phyloP scores from a whole-genome alignment of 2,888 invertebrate species.

The Cerastis leucographa region DNA sequence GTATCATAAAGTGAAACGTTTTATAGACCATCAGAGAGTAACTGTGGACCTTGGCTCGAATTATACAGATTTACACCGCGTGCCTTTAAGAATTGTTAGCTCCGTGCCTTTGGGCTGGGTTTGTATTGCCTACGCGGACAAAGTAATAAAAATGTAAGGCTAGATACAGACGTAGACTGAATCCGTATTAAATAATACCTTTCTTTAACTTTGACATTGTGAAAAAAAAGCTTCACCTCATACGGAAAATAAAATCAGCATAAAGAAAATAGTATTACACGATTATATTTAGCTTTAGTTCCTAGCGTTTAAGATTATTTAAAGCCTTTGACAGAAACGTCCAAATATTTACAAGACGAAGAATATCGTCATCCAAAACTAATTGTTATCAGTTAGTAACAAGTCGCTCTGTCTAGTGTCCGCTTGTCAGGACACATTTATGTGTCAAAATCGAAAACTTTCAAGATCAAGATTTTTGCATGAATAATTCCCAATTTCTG shows the following conservation, averaged over 20 bases:
- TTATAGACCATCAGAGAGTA: constrained; percentile 64
- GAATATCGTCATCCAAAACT: too few species aligned
- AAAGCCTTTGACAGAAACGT: too few species aligned
- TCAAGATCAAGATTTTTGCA: neutral
- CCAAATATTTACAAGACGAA: too few species aligned
- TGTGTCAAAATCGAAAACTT: neutral
- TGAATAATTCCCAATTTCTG: neutral
- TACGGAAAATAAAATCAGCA: neutral
- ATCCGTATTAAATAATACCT: neutral
- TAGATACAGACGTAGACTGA: constrained; percentile 4
- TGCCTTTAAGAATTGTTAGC: constrained; percentile 67
- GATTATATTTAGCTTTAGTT: too few species aligned
- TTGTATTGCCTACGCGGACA: constrained; percentile 51
- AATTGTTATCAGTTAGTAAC: too few species aligned
- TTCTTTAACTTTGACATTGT: neutral
- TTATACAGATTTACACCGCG: constrained; percentile 65
- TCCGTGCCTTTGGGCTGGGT: constrained; percentile 56
- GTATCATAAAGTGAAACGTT: constrained; percentile 62
- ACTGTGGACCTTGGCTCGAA: constrained; percentile 46
- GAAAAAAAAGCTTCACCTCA: neutral
- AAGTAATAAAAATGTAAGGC: constrained; percentile 59
- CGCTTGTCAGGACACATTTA: neutral
- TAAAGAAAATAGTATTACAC: too few species aligned
- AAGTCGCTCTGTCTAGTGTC: too few species aligned
- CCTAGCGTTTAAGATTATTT: too few species aligned